Base-by-base conservation (phyloP, 1,140 invertebrate species). In the Drosophila athabasca region DNA sequence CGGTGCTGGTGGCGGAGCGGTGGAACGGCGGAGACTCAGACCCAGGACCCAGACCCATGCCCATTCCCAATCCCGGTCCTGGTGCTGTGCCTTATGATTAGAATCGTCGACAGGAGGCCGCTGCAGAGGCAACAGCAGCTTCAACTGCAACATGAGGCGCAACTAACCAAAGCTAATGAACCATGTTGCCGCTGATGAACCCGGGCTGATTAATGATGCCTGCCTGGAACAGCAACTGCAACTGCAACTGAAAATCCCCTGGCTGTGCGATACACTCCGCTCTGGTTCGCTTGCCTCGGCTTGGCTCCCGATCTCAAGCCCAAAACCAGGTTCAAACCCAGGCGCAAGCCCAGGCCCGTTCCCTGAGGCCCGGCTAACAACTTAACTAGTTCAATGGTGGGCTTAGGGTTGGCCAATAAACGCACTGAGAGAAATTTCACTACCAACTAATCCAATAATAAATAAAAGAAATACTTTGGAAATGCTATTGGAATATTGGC, bases 101-200 rank as follows among this genome's bases (percentile, higher is more conserved):
- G 82, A 85, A 85, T 85, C 82, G 82, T 81, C 81, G 72, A 73
- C 76, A 83, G 79, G 49, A 73, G 79, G 69, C 79, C 64, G 79
- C 35, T 44, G 57, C 72, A 71, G 26, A 66, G 49, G 31, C 54
- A 43, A 9, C 61, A 41, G 44, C 65, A 61, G 45, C 72, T 46
- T 9, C 69, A 49, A 17, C 49, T 41, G 45, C 65, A 54, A 51
- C 78, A 75, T 51, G 75, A 83, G 61, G 71, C 65, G 65, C 82
- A 77, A 81, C 73, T 62, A 78, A 77, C 73, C 81, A 85, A 87
- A 85, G 82, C 81, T 85, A 85, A 85, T 85, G 82, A 85, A 85
- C 81, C 82, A 85, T 85, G 81, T 87, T 85, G 81, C 81, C 82
- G 82, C 82, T 85, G 82, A 85, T 85, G 82, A 85, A 82, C 82